Base-by-base conservation (phyloP, 2,113 vertebrate genomes). In the Sturnus vulgaris region DNA sequence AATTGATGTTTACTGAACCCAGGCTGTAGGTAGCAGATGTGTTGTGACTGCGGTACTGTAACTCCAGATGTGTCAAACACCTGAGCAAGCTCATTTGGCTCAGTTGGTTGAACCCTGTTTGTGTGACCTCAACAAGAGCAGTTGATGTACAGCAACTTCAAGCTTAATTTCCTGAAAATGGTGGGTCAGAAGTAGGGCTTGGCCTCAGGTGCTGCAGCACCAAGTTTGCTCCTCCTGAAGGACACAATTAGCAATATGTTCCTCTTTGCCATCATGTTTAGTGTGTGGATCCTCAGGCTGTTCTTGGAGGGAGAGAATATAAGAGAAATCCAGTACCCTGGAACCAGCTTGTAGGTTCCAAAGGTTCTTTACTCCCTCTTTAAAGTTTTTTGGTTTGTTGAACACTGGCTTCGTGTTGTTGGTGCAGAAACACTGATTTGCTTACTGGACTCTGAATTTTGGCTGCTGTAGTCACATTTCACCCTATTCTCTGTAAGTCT, bases 211-310 rank as follows among this genome's bases (percentile, higher is more conserved):
- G 17, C 57, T 82, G 66, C 20, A 1, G 31, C n/a, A 16, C 40
- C 9, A 15, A 15, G 23, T 53, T 35, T 69, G 7, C 55, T 61
- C 28, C 2, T 33, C 63, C 63, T 9, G 3, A 5, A 27, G 44
- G 46, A 63, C 70, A 69, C 64, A 40, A 39, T 44, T 12, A 60
- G 53, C 56, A 50, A 1, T 31, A 1, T 37, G 24, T 56, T 42
- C 30, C 10, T 85, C 65, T 57, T 33, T 39, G 1, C 55, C 14
- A 1, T 31, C 1, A 0, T 25, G 11, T 23, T 55, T 16, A 19
- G 53, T 40, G 16, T 23, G 21, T 49, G 52, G 23, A 22, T 37
- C 55, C 80, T 71, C 28, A 13, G 47, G 27, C 40, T 37, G 12
- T 39, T 7, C 5, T 46, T 71, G 44, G 37, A 57, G 53, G 37